A percentile compares a stretch with the other conserved stretches of the same genome.
Evolutionary conservation across 1,140 invertebrate genomes (phyloP).

Genomic region (Leptinotarsa texana): DNA sequence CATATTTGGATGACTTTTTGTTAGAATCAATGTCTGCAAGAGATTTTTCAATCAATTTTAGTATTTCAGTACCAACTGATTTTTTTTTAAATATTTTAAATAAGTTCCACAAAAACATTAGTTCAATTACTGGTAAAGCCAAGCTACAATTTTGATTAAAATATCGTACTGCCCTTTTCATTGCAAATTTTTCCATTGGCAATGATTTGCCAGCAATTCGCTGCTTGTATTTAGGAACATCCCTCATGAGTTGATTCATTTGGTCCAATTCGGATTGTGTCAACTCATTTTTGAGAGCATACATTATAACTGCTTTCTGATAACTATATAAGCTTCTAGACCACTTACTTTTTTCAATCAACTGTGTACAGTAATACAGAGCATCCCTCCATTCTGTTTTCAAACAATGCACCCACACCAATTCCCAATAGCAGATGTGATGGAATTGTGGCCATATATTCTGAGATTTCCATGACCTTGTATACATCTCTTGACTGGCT

Average conservation of each 20-base stretch:
- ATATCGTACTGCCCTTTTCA: conserved; percentile 81
- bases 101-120: conserved; percentile 93
- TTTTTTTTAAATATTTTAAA: conserved; percentile 81
- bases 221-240: conserved; percentile 81
- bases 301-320: conserved; percentile 80
- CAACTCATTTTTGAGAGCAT: conserved; percentile 68
- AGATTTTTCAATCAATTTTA: conserved; percentile 72
- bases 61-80: conserved; percentile 70
- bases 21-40: conserved; percentile 53
- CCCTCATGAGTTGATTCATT: conserved; percentile 66
- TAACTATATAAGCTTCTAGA: conserved; percentile 90
- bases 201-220: conserved; percentile 94
- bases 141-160: conserved; percentile 74
- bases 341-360: conserved; percentile 85
- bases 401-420: conserved; percentile 83
- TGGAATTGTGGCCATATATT: conserved; percentile 91
- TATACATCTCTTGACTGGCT: conserved; percentile 77
- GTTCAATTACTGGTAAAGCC: conserved; percentile 81
- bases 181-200: conserved; percentile 94
- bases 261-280: conserved; percentile 59
- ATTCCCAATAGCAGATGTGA: conserved; percentile 94
- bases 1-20: conserved; percentile 61
- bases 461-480: conserved; percentile 82
- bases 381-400: conserved; percentile 73
- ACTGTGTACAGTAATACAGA: conserved; percentile 69